Conservation (phyloP, 2,888 invertebrate species). For the Eretmocerus hayati region DNA sequence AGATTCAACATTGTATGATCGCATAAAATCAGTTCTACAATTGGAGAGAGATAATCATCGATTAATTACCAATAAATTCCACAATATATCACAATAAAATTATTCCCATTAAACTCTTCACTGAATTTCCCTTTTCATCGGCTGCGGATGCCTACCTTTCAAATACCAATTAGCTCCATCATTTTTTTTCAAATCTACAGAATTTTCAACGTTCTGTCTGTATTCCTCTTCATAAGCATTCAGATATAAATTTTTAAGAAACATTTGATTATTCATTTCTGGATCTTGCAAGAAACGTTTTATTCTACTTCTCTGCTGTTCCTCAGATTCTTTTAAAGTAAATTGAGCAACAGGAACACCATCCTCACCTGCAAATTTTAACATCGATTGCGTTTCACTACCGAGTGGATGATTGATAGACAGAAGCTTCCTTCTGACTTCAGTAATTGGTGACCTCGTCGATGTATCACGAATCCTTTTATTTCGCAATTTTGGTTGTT, state of each 20-base stretch:
- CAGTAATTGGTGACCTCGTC: conserved; percentile 22
- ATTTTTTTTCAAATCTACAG: conserved; percentile 26
- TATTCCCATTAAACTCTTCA: conserved; percentile 26
- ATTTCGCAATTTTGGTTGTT: conserved; percentile 39
- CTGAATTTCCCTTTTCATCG: conserved; percentile 6
- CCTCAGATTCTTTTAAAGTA: conserved; percentile 32
- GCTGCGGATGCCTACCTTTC: not conserved
- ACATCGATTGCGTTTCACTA: conserved; percentile 14
- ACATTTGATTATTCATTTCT: conserved; percentile 43
- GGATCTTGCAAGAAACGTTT: conserved; percentile 38
- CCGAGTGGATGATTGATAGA: conserved; percentile 31
- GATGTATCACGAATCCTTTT: conserved; percentile 40
- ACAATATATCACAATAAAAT: conserved; percentile 44
- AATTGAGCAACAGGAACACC: conserved; percentile 23
- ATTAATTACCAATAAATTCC: conserved; percentile 42
- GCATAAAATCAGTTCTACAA: conserved; percentile 42
- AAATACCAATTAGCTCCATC: not conserved
- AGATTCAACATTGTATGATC: conserved; percentile 40
- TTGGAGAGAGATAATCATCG: no score
- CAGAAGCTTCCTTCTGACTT: conserved; percentile 32
- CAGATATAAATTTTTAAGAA: conserved; percentile 42
- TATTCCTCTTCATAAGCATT: conserved; percentile 43
- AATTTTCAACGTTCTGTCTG: conserved; percentile 42
- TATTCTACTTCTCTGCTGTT: conserved; percentile 38
- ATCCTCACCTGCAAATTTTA: conserved; percentile 13